These are phyloP conservation scores for Hipparchia semele DNA, from an alignment of 2,888 invertebrate genomes.

Conservation along the genomic window DNA sequence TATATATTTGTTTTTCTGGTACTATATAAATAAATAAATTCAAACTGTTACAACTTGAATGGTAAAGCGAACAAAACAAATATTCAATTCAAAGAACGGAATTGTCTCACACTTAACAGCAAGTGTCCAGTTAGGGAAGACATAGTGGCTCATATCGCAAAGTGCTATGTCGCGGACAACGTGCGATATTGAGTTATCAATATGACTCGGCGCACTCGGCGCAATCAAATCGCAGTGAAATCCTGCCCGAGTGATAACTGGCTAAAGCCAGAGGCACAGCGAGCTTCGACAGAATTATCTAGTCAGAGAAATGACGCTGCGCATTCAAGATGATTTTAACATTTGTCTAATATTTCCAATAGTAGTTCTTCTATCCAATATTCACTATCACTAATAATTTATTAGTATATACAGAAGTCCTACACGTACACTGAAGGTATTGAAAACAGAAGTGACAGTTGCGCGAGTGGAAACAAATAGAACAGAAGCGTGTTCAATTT, in stretches of 20 bases:
- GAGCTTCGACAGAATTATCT: constrained; percentile 18
- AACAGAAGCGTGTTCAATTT: too few species aligned
- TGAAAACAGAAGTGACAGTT: too few species aligned
- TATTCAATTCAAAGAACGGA: background rate
- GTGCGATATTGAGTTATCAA: constrained; percentile 63
- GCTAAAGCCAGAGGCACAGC: constrained; percentile 45
- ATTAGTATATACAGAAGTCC: too few species aligned
- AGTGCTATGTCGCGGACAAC: constrained; percentile 9
- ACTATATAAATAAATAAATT: too few species aligned
- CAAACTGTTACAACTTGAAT: background rate
- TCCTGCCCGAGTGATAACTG: constrained; percentile 60
- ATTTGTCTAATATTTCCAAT: too few species aligned
- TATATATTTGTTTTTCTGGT: too few species aligned
- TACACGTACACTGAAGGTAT: too few species aligned
- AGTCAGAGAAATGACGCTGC: background rate
- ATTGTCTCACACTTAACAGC: background rate
- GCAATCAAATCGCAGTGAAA: constrained; percentile 71
- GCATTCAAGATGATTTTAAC: background rate
- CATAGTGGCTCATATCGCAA: constrained; percentile 10
- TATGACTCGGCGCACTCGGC: constrained; percentile 47
- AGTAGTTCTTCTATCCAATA: too few species aligned
- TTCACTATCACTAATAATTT: too few species aligned
- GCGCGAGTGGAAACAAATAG: too few species aligned
- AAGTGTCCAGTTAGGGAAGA: constrained; percentile 15
- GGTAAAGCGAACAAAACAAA: background rate